phyloP scores from a whole-genome alignment of 2,113 vertebrate genomes.

The Ivindomyrus marchei region DNA sequence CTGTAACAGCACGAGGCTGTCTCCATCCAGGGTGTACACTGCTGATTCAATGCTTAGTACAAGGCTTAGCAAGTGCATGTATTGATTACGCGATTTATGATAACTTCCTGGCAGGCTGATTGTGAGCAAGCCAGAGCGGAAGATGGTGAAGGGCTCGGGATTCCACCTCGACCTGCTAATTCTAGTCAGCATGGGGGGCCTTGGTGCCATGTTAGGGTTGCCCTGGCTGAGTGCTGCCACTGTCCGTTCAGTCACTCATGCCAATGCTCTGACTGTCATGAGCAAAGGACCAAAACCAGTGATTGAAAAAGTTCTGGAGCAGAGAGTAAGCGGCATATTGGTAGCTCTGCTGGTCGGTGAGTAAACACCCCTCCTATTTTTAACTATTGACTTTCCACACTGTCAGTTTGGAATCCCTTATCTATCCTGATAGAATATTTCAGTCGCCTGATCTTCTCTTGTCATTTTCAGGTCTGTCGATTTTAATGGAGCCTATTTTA shows the following conservation, averaged over 20 bases:
- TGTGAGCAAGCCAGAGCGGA: constrained; percentile 88
- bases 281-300: constrained; percentile 66
- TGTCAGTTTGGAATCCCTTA: neutral
- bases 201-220: constrained; percentile 79
- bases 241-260: constrained; percentile 84
- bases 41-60: neutral
- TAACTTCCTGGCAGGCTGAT: constrained; percentile 66
- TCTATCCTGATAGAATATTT: neutral
- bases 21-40: neutral
- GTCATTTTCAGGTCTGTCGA: constrained; percentile 73
- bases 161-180: constrained; percentile 91
- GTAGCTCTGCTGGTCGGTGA: constrained; percentile 86
- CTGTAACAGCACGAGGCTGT: neutral
- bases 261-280: constrained; percentile 88
- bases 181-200: constrained; percentile 84
- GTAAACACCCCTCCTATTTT: constrained; percentile 35
- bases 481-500: constrained; percentile 88
- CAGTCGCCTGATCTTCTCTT: neutral
- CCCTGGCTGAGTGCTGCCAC: constrained; percentile 96
- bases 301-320: constrained; percentile 84
- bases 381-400: neutral
- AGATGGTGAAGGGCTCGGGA: constrained; percentile 86
- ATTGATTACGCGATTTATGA: neutral
- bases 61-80: neutral
- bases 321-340: constrained; percentile 81